Evolutionary conservation across 2,113 vertebrate genomes (phyloP), one percentile per base, ranked within the genome.

Genomic region (Sander lucioperca): DNA sequence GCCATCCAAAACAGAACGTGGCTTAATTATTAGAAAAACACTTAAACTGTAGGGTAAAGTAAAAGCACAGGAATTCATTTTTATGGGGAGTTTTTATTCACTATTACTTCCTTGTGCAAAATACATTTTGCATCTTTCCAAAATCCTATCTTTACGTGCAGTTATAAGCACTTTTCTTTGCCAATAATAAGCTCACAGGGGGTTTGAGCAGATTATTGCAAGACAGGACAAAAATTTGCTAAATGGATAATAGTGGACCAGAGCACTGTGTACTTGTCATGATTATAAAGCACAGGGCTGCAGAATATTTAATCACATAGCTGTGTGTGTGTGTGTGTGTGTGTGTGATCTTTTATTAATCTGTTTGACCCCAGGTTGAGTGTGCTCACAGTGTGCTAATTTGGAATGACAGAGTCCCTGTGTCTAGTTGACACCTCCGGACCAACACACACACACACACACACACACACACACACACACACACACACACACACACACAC

Each of bases 281-380:
- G 89, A 92, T 93, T 92, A 92, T 82, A 84, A 89, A 91, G 88
- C 57, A 23, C 72, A 78, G 84, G 81, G 87, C 88, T 82, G 94
- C 90, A 91, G 94, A 94, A 97, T 97, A 97, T 91, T 90, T 94
- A 95, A 96, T 96, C 95, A 96, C 95, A 94, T 96, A 93, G 95
- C 94, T 95, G 91, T 95, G 59, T 83, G 63, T 80, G 72, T 73
- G 45, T 73, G 51, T 72, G 77, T 58, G 64, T 95, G 95, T 93
- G 95, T 95, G 95, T 95, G 94, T 95, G 95, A 97, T 97, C 96
- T 96, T 94, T 96, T 97, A 97, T 98, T 97, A 97, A 98, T 98
- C 96, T 95, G 93, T 97, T 96, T 98, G 97, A 99, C 97, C 97
- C 94, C 96, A 96, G 97, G 97, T 97, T 94, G 96, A 96, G 94